These are phyloP conservation scores for Rhinogobio ventralis DNA, from an alignment of 2,797 vertebrate species.

Conservation along the genomic window DNA sequence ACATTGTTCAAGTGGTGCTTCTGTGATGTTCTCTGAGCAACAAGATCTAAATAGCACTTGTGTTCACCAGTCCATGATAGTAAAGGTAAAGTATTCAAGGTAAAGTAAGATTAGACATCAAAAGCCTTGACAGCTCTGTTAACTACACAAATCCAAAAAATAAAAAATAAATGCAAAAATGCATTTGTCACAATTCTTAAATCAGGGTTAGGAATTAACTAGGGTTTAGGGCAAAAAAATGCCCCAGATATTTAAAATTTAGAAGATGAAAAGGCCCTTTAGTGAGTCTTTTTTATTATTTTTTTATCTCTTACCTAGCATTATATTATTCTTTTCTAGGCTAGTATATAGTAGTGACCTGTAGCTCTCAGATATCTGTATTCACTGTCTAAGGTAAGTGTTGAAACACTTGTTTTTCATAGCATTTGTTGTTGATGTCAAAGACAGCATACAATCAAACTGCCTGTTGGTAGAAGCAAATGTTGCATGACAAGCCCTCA, in stretches of 20 bases:
- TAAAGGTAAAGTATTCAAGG: constrained; percentile 29
- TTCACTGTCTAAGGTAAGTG: neutral
- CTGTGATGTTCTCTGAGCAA: constrained; percentile 30
- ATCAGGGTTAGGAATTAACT: neutral
- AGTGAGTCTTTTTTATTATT: too few relatives aligned
- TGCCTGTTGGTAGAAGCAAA: too few relatives aligned
- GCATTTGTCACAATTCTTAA: neutral
- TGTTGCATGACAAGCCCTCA: neutral
- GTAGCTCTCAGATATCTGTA: neutral
- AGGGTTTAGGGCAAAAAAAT: neutral
- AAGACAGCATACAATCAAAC: too few relatives aligned
- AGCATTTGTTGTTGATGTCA: too few relatives aligned
- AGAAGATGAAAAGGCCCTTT: neutral
- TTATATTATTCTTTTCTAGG: neutral
- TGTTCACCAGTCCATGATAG: constrained; percentile 53
- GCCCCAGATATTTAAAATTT: neutral
- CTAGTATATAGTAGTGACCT: neutral
- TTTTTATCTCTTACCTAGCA: neutral
- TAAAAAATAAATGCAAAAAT: neutral
- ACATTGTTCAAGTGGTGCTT: constrained; percentile 42
- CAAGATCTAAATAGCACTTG: constrained; percentile 51
- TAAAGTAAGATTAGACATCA: neutral
- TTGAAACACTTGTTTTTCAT: too few relatives aligned
- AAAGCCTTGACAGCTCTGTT: neutral
- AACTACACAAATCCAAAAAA: neutral